These are phyloP conservation scores for Drosophila seguyi DNA, from an alignment of 1,140 invertebrate genomes.

Conservation along the genomic window DNA sequence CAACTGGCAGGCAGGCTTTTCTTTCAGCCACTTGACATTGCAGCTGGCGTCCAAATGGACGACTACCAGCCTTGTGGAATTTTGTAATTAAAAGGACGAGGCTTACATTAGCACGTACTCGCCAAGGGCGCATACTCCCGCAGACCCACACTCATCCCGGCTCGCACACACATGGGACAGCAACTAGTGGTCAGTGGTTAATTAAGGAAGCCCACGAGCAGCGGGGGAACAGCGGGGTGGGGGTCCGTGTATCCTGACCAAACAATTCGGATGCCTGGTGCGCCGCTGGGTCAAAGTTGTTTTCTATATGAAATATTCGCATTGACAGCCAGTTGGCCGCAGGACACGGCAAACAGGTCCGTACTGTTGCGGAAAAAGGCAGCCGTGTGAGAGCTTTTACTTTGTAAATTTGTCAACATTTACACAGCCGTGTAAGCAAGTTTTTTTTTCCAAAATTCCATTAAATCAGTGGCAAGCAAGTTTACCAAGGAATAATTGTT, in stretches of 20 bases:
- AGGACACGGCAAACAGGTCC: conserved; percentile 46
- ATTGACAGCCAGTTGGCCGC: conserved; percentile 60
- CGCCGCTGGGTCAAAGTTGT: conserved; percentile 43
- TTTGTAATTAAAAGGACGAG: conserved; percentile 77
- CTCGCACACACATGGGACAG: conserved; percentile 29
- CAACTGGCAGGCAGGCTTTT: conserved; percentile 16
- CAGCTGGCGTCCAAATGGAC: conserved; percentile 31
- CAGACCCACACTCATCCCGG: not conserved
- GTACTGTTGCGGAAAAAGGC: not conserved
- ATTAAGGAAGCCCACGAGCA: conserved; percentile 50
- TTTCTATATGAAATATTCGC: conserved; percentile 64
- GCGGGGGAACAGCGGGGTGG: not conserved
- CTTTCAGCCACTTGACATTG: conserved; percentile 48
- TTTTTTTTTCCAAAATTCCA: conserved; percentile 30
- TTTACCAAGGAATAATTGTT: conserved; percentile 26
- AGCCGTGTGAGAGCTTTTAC: conserved; percentile 16
- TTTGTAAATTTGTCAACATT: conserved; percentile 34
- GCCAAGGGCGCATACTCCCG: conserved; percentile 18
- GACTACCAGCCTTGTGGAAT: conserved; percentile 58
- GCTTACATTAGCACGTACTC: conserved; percentile 77
- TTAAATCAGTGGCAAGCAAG: conserved; percentile 20
- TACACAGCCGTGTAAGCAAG: conserved; percentile 20
- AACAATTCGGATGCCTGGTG: conserved; percentile 42
- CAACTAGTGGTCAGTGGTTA: conserved; percentile 77
- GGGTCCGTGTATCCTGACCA: conserved; percentile 4